Conservation (phyloP, 1,140 invertebrate species). For the Phortica variegata region DNA sequence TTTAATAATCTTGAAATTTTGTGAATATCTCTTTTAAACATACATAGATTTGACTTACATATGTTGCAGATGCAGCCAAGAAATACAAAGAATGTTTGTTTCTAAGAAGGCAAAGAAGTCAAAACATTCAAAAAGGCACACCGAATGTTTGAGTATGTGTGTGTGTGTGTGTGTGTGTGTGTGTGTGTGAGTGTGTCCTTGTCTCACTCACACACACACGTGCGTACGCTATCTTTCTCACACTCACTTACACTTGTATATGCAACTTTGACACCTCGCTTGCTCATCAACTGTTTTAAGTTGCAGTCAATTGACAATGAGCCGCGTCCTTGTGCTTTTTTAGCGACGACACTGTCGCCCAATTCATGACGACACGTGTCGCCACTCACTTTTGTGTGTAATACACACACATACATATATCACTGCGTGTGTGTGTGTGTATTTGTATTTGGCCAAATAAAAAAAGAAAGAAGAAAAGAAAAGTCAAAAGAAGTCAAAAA, state of each 20-base stretch:
- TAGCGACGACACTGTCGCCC: conserved; percentile 10
- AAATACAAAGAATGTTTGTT: too few species aligned
- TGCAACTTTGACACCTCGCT: conserved; percentile 5
- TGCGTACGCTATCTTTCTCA: conserved; percentile 3
- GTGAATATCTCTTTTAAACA: too few species aligned
- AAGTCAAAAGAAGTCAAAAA: conserved; percentile 44
- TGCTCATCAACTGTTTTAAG: not conserved
- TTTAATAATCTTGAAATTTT: too few species aligned
- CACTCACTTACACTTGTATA: conserved; percentile 7
- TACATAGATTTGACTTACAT: too few species aligned
- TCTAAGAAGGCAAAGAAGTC: not conserved
- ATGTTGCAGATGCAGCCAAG: too few species aligned
- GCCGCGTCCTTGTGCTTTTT: too few species aligned
- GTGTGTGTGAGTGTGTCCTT: conserved; percentile 6
- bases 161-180: conserved; percentile 1
- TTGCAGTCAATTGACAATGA: too few species aligned
- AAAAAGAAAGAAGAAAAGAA: conserved; percentile 21
- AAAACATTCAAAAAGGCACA: not conserved
- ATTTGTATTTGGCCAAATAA: too few species aligned
- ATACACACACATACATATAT: conserved; percentile 9
- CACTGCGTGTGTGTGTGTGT: too few species aligned
- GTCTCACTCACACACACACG: conserved; percentile 7
- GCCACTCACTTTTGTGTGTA: conserved; percentile 21
- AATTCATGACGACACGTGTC: conserved; percentile 40
- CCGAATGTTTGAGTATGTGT: not conserved